Evolutionary conservation across 2,888 invertebrate genomes (phyloP), one percentile per base, ranked within the genome.

Genomic region (Ditula angustiorana): DNA sequence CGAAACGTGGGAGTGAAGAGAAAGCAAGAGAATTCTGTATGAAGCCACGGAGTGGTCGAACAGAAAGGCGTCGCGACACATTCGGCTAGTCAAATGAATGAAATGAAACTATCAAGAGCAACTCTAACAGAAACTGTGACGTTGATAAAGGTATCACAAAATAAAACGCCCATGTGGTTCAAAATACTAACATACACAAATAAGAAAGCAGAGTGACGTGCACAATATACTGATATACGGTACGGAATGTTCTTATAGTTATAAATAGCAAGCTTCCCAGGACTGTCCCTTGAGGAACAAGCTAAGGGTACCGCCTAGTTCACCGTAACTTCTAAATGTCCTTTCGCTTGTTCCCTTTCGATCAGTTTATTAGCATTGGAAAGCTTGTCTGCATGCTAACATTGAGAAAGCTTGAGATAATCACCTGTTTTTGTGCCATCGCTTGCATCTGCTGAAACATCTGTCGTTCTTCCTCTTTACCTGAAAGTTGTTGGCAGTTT

Each of bases 381-480:
- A 71, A 72, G 66, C 70, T 65, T 85, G 86, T 86, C 77, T 76
- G 73, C 74, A 70, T 67, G 75, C 71, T 41, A n/a, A 75, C 74
- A 79, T 74, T 74, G 69, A 73, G 62, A 63, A 61, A 58, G 62
- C 67, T 70, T 67, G 63, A 74, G 78, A 85, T 84, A 90, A 84
- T 91, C 84, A 98, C 98, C 97, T 98, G 98, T 94, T 98, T 98
- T 92, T 98, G 98, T 83, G 98, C 98, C 97, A 98, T 96, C 77
- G 97, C 97, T 90, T 98, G 98, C 97, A 98, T 98, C 94, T 98
- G 98, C 93, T 98, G 98, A 93, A 98, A 97, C 97, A 98, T 98
- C 94, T 97, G 97, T 79, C 98, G 95, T 93, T 98, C 98, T 93
- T 98, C 98, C 93, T 98, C 98, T 95, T 98, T 98, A 89, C 98